Evolutionary conservation across 2,797 vertebrate species (phyloP), one percentile per base, ranked within the genome.

Genomic region (Myiotriccus ornatus): DNA sequence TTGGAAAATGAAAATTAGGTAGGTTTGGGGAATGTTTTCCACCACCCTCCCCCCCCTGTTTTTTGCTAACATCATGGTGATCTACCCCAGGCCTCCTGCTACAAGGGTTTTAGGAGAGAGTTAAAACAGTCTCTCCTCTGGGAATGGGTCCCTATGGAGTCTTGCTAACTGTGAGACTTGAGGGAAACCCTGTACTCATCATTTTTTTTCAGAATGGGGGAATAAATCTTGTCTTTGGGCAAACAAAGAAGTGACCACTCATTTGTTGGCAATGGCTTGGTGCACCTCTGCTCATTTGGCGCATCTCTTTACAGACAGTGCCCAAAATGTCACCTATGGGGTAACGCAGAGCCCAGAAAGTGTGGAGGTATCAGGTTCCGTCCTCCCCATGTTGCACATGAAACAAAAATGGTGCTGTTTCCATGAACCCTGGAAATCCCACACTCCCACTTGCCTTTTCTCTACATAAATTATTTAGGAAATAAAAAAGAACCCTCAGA

Each of bases 361-460:
- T 18, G 21, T 46, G 69, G 39, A 0, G 0, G 4, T 53, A 9
- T 68, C 24, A 9, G 23, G 25, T 9, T 30, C 23, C 4, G 1
- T 49, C 43, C 27, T 70, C 57, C 12, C 14, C 19, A 8, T 4
- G 9, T 17, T 74, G 39, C 47, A 25, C 3, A 2, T 32, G 64
- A 83, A 60, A 76, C 3, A 62, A 71, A 84, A 83, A 25, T 22
- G 5, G 30, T 46, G 32, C 4, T 75, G 39, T 77, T 88, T 52
- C 71, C 55, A 35, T 15, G 16, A 52, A 34, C 28, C n/a, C 22
- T 74, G 64, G 32, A 60, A 79, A 64, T 60, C 35, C 15, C 16
- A 24, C 17, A 23, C 27, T 55, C 10, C 24, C 3, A 0, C 6
- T 64, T 60, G 34, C 20, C 21, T 76, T 73, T 62, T 50, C 18